Conservation (phyloP, 2,113 vertebrate genomes). For the Rattus rattus region DNA sequence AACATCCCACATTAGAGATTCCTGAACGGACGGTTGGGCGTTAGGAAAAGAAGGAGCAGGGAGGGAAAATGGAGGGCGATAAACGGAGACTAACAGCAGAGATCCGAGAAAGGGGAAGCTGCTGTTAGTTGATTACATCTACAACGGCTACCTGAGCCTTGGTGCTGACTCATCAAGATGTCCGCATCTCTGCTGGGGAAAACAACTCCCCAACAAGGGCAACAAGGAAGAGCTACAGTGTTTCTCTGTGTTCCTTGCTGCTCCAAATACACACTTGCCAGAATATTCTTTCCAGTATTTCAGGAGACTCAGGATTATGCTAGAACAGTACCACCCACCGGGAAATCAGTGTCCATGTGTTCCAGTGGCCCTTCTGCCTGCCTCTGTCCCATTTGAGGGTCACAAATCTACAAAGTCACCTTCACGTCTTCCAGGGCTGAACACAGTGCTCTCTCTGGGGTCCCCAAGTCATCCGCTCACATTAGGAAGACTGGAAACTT, state of each 20-base stretch:
- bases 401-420: background rate
- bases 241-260: constrained; percentile 1
- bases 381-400: background rate
- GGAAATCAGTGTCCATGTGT: background rate
- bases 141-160: background rate
- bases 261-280: background rate
- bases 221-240: background rate
- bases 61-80: background rate
- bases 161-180: background rate
- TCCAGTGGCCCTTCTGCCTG: background rate
- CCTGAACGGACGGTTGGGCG: background rate
- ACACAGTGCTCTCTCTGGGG: constrained; percentile 10
- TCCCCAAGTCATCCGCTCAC: background rate
- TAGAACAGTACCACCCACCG: background rate
- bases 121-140: background rate
- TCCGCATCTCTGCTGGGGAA: background rate
- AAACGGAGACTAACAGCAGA: background rate
- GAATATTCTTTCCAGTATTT: background rate
- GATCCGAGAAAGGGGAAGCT: background rate
- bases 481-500: background rate
- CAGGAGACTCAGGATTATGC: background rate
- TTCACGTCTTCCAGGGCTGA: background rate
- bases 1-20: constrained; percentile 36
- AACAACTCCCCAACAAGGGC: background rate
- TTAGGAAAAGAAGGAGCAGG: background rate